phyloP scores from a whole-genome alignment of 2,888 invertebrate species.

The Lasiommata megera region DNA sequence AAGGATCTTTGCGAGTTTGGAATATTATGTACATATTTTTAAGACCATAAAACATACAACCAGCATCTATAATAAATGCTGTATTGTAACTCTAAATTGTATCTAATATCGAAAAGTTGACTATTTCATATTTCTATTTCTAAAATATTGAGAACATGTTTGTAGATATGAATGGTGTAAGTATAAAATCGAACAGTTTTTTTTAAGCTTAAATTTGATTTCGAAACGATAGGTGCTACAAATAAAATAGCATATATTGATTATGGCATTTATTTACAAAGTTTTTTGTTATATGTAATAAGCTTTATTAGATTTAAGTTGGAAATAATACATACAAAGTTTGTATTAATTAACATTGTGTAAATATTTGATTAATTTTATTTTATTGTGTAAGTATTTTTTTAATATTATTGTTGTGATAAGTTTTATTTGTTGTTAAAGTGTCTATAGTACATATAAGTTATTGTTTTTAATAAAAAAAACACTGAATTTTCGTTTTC shows the following conservation, averaged over 20 bases:
- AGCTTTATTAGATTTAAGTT: conserved; percentile 4
- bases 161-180: neutral
- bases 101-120: neutral
- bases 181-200: neutral
- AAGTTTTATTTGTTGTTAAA: conserved; percentile 15
- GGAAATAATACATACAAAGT: conserved; percentile 15
- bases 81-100: neutral
- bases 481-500: too few relatives aligned
- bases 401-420: conserved; percentile 23
- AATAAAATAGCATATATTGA: conserved; percentile 1
- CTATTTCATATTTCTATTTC: too few relatives aligned
- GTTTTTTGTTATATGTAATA: conserved; percentile 12
- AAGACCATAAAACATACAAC: neutral
- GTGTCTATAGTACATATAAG: conserved; percentile 10
- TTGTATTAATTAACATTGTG: conserved; percentile 10
- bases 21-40: neutral
- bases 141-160: neutral
- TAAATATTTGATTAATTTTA: conserved; percentile 16
- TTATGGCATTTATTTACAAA: conserved; percentile 22
- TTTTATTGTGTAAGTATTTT: neutral
- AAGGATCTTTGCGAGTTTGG: neutral
- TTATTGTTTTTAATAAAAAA: conserved; percentile 22
- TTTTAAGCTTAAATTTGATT: neutral
- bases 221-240: conserved; percentile 8
- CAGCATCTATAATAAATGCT: neutral